Evolutionary conservation across 1,140 invertebrate genomes (phyloP), one percentile per base, ranked within the genome.

Genomic region (Euglossa dilemma): DNA sequence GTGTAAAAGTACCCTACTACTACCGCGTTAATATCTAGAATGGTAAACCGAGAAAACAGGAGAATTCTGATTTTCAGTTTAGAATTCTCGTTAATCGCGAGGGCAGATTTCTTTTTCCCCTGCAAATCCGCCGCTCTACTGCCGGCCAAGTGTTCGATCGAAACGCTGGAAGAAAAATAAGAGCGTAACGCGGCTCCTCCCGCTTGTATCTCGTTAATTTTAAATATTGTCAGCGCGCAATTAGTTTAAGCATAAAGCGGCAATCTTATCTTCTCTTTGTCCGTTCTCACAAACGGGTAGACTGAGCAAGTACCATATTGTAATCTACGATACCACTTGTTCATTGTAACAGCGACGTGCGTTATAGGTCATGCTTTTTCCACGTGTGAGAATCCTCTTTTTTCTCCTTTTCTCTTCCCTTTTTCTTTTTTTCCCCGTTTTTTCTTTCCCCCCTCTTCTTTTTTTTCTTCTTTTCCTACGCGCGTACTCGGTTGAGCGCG

Each of bases 191-290:
- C n/a, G 63, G 6, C 6, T 80, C 25, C 25, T 36, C 36, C 36
- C 16, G n/a, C 20, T 61, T 36, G 74, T 82, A 80, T 83, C 84
- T 89, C 80, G 78, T 87, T 85, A 83, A 85, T 90, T 89, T 87
- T 78, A 86, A 91, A 88, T 87, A 92, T 92, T 89, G 89, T 85
- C 76, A 80, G 80, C 82, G 88, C 72, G 89, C 87, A 92, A 92
- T 92, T 90, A 89, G 87, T 89, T 89, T 85, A 80, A 90, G 82
- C 88, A 89, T 88, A 90, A 91, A 90, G 87, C 90, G 88, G 81
- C 85, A 79, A 87, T 91, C 91, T 92, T 92, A 93, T 92, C 91
- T 89, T 79, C 57, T 82, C 89, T 91, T 92, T 91, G 87, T 91
- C 56, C 80, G 85, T 88, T 91, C 91, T 85, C 90, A 87, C 85